Conservation (phyloP, 2,797 vertebrate species). For the Podarcis lilfordi region DNA sequence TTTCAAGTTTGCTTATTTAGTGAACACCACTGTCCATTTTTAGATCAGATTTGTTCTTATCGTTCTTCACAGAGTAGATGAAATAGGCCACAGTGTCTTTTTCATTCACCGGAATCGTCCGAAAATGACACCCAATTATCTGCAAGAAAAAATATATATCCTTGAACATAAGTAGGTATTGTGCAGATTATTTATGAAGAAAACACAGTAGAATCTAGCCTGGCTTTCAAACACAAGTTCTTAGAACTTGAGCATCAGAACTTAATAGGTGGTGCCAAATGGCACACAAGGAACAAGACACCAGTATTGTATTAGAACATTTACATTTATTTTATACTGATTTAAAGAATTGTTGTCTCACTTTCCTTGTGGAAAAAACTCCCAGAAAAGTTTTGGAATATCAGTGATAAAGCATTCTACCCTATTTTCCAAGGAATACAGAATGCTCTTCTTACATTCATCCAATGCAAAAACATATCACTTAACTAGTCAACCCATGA, state of each 20-base stretch:
- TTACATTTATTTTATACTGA: neutral
- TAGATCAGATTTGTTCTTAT: conserved; percentile 84
- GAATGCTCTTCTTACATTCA: neutral
- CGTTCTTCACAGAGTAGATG: conserved; percentile 87
- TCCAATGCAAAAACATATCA: neutral
- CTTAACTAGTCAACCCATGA: neutral
- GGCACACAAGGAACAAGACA: neutral
- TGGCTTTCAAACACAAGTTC: neutral
- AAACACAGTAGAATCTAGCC: neutral
- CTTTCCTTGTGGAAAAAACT: no score
- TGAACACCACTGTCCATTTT: conserved; percentile 83
- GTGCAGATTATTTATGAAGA: neutral
- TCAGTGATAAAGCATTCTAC: neutral
- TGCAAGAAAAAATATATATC: conserved; percentile 67
- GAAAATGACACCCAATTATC: conserved; percentile 87
- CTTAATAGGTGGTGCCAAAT: neutral
- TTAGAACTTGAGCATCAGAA: neutral
- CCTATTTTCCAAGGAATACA: neutral
- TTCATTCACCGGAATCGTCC: conserved; percentile 87
- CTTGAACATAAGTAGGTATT: conserved; percentile 45
- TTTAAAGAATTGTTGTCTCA: neutral
- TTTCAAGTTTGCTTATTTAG: conserved; percentile 70
- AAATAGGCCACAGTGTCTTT: conserved; percentile 88
- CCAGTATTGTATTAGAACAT: neutral
- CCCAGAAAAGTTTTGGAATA: no score